These are phyloP conservation scores for Phenganax subtilis DNA, from an alignment of 92 coral and sea anemone genomes.

Conservation along the genomic window DNA sequence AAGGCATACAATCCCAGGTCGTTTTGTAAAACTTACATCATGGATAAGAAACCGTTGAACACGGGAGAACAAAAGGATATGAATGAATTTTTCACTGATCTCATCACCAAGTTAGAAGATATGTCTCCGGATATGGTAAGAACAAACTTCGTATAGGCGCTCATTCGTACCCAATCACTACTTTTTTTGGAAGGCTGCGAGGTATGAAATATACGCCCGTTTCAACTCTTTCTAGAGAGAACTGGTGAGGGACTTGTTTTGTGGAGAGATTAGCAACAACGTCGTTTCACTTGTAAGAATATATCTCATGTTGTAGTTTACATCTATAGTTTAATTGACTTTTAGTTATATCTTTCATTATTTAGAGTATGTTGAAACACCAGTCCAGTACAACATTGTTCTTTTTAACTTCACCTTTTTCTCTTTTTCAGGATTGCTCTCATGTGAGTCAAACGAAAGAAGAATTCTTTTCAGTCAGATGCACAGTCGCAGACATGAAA, in stretches of 20 bases:
- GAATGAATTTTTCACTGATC: constrained; percentile 97
- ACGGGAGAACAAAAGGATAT: constrained; percentile 99
- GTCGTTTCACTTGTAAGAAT: constrained; percentile 91
- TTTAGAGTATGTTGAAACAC: no score
- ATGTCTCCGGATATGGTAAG: constrained; percentile 95
- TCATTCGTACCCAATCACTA: not conserved
- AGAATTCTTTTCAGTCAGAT: constrained; percentile 89
- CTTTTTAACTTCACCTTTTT: not conserved
- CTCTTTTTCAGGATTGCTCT: constrained; percentile 67
- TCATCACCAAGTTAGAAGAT: constrained; percentile 93
- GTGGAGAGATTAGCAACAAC: constrained; percentile 95
- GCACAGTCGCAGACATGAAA: constrained; percentile 99
- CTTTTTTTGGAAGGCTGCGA: not conserved
- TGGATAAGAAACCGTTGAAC: constrained; percentile 96
- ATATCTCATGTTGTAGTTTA: not conserved
- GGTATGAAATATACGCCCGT: not conserved
- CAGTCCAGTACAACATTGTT: no score
- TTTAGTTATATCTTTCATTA: no score
- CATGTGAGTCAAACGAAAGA: constrained; percentile 97
- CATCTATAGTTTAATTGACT: no score
- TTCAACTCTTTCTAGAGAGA: constrained; percentile 57
- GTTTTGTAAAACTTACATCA: constrained; percentile 90
- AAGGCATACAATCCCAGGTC: constrained; percentile 97
- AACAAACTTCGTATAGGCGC: not conserved
- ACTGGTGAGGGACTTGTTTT: constrained; percentile 85